These are phyloP conservation scores for Callyntrura sp. DNA, from an alignment of 2,888 invertebrate species.

Conservation along the genomic window DNA sequence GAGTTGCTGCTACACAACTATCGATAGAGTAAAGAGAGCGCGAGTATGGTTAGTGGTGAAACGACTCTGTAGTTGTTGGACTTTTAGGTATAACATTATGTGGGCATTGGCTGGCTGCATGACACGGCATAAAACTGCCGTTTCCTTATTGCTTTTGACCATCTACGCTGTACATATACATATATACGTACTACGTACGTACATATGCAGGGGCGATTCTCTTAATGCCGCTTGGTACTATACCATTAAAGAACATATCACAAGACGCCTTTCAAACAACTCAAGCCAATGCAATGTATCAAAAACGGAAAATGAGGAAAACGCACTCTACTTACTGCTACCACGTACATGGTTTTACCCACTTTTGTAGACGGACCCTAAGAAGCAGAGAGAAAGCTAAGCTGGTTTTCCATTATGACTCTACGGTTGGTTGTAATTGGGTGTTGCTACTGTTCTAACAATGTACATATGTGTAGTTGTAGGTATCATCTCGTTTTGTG, in stretches of 20 bases:
- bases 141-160: constrained; percentile 20
- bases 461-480: neutral
- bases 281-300: constrained; percentile 64
- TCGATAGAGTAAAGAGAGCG: constrained; percentile 24
- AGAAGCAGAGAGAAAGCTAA: constrained; percentile 29
- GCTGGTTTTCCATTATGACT: constrained; percentile 65
- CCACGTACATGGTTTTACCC: constrained; percentile 18
- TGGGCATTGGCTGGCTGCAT: neutral
- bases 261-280: constrained; percentile 38
- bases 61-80: neutral
- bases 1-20: neutral
- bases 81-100: neutral
- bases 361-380: neutral
- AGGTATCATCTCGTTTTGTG: constrained; percentile 36
- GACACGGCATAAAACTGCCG: neutral
- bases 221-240: neutral
- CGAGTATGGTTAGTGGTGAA: neutral
- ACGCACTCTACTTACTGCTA: constrained; percentile 37
- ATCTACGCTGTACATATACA: too few species aligned
- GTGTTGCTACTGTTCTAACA: constrained; percentile 61
- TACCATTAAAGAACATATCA: constrained; percentile 3
- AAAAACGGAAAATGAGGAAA: constrained; percentile 54
- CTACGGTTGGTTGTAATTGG: constrained; percentile 66
- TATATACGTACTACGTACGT: constrained; percentile 21
- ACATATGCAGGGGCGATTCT: too few species aligned